Base-by-base conservation (phyloP, 2,888 invertebrate genomes). In the Erebia palarica region DNA sequence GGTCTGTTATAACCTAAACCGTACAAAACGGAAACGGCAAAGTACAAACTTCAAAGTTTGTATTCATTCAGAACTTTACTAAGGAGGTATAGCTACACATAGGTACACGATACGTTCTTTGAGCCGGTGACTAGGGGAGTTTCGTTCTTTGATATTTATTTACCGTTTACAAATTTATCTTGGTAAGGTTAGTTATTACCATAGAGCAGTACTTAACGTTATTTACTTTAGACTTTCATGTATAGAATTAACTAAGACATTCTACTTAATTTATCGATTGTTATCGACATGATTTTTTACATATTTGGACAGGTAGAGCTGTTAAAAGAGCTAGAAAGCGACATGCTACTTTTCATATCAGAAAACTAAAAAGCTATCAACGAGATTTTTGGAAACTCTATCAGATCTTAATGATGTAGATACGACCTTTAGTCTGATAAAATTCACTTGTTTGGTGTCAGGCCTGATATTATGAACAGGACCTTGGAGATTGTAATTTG, bases 131-230 rank as follows among this genome's bases (percentile, higher is more conserved):
- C 65, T 44, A 44, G 58, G 14, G 44, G 57, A 51, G 71, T 65
- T 65, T 59, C 51, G 51, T 61, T 21, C 71, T 71, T 71, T 69
- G 68, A 73, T 73, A 71, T 73, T 69, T 73, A 68, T 73, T 66
- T 71, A 71, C 55, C 60, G 71, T 71, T 65, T 71, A 71, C 73
- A 71, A 71, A 71, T 71, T 53, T 68, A 68, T 21, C 55, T n/a
- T 57, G 61, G 10, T 57, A 18, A 11, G 13, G 2, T n/a, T 49
- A 11, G 47, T 63, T 36, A 49, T 14, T 21, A 47, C 21, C 18
- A 44, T 10, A 44, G 11, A 42, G 14, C 10, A 60, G 59, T 18
- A 21, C 14, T 21, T 60, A 60, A 60, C 60, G 18, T 44, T 60
- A 60, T 60, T 60, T 42, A 60, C 11, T 16, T 16, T 44, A n/a